phyloP scores from a whole-genome alignment of 2,113 vertebrate species.

The Limnothrissa miodon region DNA sequence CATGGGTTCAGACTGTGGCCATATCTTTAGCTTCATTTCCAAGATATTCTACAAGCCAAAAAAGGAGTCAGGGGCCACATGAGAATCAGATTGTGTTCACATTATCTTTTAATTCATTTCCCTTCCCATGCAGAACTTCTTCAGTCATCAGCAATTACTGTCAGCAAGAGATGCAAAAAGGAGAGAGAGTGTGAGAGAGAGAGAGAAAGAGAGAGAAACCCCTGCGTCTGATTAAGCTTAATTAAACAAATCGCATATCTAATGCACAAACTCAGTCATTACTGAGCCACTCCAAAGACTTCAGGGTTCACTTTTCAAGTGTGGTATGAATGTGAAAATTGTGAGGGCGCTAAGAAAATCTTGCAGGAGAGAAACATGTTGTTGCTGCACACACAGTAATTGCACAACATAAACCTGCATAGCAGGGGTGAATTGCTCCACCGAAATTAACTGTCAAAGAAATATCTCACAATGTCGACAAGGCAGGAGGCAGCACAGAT shows the following conservation, averaged over 20 bases:
- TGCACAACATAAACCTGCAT: slow-evolving; percentile 15
- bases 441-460: slow-evolving; percentile 14
- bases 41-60: slow-evolving; percentile 31
- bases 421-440: not conserved
- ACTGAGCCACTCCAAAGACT: slow-evolving; percentile 8
- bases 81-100: slow-evolving; percentile 27
- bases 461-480: slow-evolving; percentile 3
- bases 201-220: not conserved
- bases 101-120: slow-evolving; percentile 46
- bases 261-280: slow-evolving; percentile 38
- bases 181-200: not conserved
- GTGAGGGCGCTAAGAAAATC: not conserved
- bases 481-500: not conserved
- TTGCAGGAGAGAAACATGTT: not conserved
- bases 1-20: slow-evolving; percentile 38
- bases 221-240: slow-evolving; percentile 35
- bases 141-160: slow-evolving; percentile 44
- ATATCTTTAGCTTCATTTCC: slow-evolving; percentile 35
- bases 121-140: slow-evolving; percentile 26
- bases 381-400: slow-evolving; percentile 12
- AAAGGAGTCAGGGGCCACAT: not conserved
- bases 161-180: slow-evolving; percentile 34
- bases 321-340: not conserved
- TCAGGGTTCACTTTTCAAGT: slow-evolving; percentile 1
- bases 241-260: slow-evolving; percentile 43